phyloP scores from a whole-genome alignment of 2,888 invertebrate genomes.

The Vandiemenella viatica region DNA sequence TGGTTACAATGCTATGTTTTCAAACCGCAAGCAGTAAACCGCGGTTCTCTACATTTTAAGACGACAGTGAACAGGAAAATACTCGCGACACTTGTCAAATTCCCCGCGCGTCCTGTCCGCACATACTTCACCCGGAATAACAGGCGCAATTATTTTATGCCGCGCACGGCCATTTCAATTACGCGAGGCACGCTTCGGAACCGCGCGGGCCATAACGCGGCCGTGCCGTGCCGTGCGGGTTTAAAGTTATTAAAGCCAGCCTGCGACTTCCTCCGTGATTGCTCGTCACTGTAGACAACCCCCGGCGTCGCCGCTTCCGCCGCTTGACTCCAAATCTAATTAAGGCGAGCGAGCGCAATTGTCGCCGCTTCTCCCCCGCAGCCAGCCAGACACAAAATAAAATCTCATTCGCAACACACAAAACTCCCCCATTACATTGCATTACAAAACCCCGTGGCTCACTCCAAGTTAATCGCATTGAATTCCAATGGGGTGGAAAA shows the following conservation, averaged over 20 bases:
- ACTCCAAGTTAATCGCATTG: conserved; percentile 30
- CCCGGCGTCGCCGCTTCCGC: conserved; percentile 8
- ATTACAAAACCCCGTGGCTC: conserved; percentile 10
- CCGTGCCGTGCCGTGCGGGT: too few relatives aligned
- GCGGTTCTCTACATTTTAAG: too few relatives aligned
- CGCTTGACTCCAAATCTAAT: conserved; percentile 16
- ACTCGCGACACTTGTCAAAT: background rate
- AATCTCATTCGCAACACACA: conserved; percentile 18
- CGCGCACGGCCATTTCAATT: background rate
- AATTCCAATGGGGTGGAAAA: conserved; percentile 36
- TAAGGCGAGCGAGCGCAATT: conserved; percentile 12
- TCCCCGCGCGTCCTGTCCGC: too few relatives aligned
- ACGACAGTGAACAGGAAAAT: too few relatives aligned
- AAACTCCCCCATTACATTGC: conserved; percentile 15
- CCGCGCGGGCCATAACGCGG: too few relatives aligned
- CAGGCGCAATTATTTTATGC: too few relatives aligned
- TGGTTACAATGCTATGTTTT: too few relatives aligned
- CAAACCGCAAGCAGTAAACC: too few relatives aligned
- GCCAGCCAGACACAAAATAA: conserved; percentile 14
- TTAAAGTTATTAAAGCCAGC: background rate
- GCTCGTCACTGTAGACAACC: conserved; percentile 2
- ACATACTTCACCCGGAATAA: too few relatives aligned
- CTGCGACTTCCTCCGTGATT: background rate
- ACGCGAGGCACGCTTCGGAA: background rate
- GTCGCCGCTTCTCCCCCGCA: conserved; percentile 4